phyloP scores from a whole-genome alignment of 2,113 vertebrate genomes.

The Natator depressus region DNA sequence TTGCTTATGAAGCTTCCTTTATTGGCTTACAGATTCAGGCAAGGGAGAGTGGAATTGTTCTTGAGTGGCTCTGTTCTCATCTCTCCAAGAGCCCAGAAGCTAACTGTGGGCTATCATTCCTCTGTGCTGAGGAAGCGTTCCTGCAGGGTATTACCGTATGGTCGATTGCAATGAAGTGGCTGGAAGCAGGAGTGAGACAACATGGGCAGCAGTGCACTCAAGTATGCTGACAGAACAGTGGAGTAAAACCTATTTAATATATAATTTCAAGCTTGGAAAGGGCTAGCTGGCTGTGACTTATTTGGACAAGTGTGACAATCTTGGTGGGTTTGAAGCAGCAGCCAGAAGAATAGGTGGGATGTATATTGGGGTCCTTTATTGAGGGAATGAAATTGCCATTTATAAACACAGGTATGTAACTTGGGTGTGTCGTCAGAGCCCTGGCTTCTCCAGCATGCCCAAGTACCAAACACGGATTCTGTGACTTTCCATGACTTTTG shows the following conservation, averaged over 20 bases:
- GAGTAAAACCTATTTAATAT: neutral
- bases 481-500: no score
- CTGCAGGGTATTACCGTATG: no score
- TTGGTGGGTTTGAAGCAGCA: neutral
- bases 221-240: no score
- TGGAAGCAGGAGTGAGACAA: no score
- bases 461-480: neutral
- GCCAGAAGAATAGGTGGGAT: neutral
- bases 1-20: neutral
- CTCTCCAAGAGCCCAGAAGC: no score
- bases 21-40: neutral
- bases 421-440: neutral
- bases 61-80: no score
- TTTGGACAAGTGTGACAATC: neutral
- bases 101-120: no score
- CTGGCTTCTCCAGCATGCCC: no score
- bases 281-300: neutral
- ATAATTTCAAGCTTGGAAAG: neutral
- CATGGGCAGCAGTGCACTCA: no score
- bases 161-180: no score
- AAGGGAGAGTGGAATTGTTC: no score
- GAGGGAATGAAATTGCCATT: neutral
- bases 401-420: neutral
- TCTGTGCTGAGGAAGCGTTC: no score
- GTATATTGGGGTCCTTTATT: neutral